These are phyloP conservation scores for Ophioderma brevispina DNA, from an alignment of 35 echinoderm and acorn worm species.

Conservation along the genomic window DNA sequence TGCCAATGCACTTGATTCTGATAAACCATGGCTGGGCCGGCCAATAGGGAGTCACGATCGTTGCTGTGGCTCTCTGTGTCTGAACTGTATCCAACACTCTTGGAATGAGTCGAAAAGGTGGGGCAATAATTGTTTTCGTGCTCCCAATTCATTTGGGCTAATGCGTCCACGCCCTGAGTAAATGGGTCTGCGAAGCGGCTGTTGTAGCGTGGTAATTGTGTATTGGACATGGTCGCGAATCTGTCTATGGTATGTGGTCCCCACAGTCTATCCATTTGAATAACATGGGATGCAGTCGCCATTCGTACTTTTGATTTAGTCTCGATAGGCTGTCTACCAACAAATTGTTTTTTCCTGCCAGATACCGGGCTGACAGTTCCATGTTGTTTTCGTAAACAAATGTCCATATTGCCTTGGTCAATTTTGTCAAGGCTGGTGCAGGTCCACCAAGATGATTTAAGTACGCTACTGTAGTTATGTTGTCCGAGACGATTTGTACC, in stretches of 20 bases:
- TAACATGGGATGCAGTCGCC: background rate
- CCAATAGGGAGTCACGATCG: conserved; percentile 25
- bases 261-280: background rate
- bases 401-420: conserved; percentile 20
- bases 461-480: conserved; percentile 22
- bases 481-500: conserved; percentile 30
- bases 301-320: conserved; percentile 20
- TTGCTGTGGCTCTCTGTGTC: conserved; percentile 11
- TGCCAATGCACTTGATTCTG: too few relatives aligned
- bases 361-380: background rate
- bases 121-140: conserved; percentile 48
- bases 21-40: conserved; percentile 37
- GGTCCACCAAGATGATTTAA: conserved; percentile 17
- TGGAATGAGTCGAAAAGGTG: conserved; percentile 33
- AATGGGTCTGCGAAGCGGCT: conserved; percentile 20
- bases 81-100: background rate
- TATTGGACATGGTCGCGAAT: conserved; percentile 51
- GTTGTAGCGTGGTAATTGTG: conserved; percentile 52
- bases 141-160: conserved; percentile 40
- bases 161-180: conserved; percentile 18
- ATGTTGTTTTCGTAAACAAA: conserved; percentile 22
- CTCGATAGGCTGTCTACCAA: conserved; percentile 18
- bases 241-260: conserved; percentile 39
- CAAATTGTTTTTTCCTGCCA: background rate
- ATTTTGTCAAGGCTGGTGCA: conserved; percentile 9